Conservation (phyloP, 2,113 vertebrate genomes). For the Picathartes gymnocephalus region DNA sequence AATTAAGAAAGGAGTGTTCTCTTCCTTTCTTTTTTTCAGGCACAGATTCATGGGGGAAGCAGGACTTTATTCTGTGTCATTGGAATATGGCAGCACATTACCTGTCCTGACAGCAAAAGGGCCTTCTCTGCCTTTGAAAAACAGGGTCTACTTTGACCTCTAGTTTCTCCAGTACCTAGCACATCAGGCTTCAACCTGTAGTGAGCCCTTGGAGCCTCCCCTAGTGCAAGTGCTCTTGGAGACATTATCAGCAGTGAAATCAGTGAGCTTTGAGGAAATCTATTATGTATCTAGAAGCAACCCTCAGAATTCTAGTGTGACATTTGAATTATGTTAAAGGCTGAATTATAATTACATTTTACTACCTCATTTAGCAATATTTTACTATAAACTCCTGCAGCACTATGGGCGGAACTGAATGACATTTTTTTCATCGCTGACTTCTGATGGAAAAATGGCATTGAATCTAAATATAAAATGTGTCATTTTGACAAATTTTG, state of each 20-base stretch:
- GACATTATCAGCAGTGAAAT: neutral
- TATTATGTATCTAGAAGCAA: neutral
- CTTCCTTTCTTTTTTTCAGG: neutral
- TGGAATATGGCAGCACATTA: neutral
- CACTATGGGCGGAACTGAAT: neutral
- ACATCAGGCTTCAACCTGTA: neutral
- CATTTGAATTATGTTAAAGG: conserved; percentile 28
- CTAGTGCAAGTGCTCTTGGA: neutral
- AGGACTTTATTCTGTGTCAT: neutral
- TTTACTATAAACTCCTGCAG: neutral
- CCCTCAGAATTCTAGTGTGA: neutral
- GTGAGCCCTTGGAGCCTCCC: neutral
- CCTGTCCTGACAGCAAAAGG: neutral
- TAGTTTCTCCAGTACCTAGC: neutral
- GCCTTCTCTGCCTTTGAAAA: neutral
- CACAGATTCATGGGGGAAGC: neutral
- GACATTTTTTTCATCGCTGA: neutral
- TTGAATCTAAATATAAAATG: neutral
- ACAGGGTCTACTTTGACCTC: neutral
- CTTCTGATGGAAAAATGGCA: neutral
- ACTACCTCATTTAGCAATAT: conserved; percentile 5
- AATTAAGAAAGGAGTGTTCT: neutral
- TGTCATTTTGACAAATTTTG: conserved; percentile 23
- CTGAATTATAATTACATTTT: conserved; percentile 31
- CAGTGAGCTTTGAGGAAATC: neutral